phyloP scores from a whole-genome alignment of 2,797 vertebrate genomes.

The Rhadinocentrus ornatus region DNA sequence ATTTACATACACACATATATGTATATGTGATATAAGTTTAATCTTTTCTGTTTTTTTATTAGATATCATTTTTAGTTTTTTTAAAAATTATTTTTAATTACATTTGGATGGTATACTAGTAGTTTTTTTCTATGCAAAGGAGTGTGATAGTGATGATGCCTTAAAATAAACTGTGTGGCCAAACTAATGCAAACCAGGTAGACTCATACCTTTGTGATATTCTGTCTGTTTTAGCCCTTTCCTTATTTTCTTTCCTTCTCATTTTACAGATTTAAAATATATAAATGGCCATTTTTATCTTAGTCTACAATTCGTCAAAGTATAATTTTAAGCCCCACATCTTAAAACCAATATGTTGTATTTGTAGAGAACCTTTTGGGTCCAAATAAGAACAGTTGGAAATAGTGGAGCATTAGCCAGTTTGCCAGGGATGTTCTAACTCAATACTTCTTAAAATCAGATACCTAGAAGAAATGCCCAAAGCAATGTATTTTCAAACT shows the following conservation, averaged over 20 bases:
- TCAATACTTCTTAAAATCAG: slow-evolving; percentile 43
- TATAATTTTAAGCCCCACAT: background rate
- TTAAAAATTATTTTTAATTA: no score
- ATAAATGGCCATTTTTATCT: background rate
- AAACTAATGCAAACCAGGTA: background rate
- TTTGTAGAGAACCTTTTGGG: background rate
- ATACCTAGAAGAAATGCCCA: slow-evolving; percentile 18
- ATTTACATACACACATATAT: no score
- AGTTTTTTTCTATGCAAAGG: no score
- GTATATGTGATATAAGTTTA: no score
- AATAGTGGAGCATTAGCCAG: slow-evolving; percentile 6
- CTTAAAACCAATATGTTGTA: background rate
- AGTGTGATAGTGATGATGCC: no score
- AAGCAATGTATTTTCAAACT: slow-evolving; percentile 35
- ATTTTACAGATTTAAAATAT: background rate
- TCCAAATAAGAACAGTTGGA: background rate
- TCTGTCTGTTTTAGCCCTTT: background rate
- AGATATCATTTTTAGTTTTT: no score
- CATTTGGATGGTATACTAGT: no score
- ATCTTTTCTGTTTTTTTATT: no score
- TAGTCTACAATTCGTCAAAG: background rate
- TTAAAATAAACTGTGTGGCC: background rate
- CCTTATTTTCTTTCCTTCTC: background rate
- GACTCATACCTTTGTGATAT: background rate
- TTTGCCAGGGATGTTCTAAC: slow-evolving; percentile 15